Percentiles rank a stretch among this genome's conserved stretches.
Conservation (phyloP, 2,888 invertebrate genomes). For the Stenoptilia bipunctidactyla region DNA sequence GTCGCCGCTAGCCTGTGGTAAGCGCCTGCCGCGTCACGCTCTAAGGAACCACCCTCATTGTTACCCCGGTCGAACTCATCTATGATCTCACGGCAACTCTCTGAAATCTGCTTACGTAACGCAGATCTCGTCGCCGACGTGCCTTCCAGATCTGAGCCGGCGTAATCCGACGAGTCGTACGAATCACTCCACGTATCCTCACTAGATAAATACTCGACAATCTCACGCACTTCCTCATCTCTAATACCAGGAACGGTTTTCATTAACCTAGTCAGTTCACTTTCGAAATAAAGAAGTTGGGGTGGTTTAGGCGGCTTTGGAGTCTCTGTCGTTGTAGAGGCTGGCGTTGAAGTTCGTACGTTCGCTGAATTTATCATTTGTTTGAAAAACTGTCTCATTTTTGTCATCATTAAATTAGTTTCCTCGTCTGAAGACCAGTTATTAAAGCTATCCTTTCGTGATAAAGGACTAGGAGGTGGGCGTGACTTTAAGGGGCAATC, state of each 20-base stretch:
- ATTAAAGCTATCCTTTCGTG: slow-evolving; percentile 90
- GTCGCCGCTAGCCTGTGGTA: slow-evolving; percentile 89
- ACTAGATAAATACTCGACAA: slow-evolving; percentile 91
- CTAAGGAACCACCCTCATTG: slow-evolving; percentile 50
- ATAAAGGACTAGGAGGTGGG: slow-evolving; percentile 71
- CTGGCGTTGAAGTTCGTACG: slow-evolving; percentile 65
- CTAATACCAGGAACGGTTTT: slow-evolving; percentile 93
- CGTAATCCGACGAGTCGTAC: slow-evolving; percentile 92
- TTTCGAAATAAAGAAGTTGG: slow-evolving; percentile 90
- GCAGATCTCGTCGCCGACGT: slow-evolving; percentile 75
- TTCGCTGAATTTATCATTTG: slow-evolving; percentile 84
- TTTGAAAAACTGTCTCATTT: slow-evolving; percentile 93
- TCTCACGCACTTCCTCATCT: slow-evolving; percentile 91
- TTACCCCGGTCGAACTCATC: slow-evolving; percentile 86
- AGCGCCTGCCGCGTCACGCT: slow-evolving; percentile 85
- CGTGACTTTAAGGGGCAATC: slow-evolving; percentile 65
- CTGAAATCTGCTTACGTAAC: slow-evolving; percentile 87
- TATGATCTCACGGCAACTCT: slow-evolving; percentile 89
- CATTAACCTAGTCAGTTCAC: slow-evolving; percentile 90
- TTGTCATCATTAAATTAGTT: slow-evolving; percentile 95
- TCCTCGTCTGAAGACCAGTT: slow-evolving; percentile 96
- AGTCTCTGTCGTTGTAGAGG: slow-evolving; percentile 68
- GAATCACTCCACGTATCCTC: slow-evolving; percentile 96
- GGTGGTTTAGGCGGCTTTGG: slow-evolving; percentile 82
- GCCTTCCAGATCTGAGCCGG: slow-evolving; percentile 87